Conservation (phyloP, 2,113 vertebrate species). For the Platycercus adscitus region DNA sequence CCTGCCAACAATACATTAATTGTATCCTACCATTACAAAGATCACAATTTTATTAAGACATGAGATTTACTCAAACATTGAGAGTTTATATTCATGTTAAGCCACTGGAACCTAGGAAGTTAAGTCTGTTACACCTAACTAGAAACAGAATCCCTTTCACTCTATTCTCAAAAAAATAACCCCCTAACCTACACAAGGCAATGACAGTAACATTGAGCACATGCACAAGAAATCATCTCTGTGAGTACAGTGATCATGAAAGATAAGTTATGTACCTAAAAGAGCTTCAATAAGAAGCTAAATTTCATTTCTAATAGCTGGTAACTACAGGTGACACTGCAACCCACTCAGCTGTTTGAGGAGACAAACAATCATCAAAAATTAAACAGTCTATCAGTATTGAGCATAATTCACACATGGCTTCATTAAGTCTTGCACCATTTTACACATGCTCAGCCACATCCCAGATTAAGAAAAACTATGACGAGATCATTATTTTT, state of each 20-base stretch:
- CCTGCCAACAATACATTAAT: not conserved
- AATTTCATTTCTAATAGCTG: not conserved
- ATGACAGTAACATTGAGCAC: not conserved
- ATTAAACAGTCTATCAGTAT: not conserved
- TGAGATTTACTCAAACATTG: not conserved
- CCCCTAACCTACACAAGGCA: not conserved
- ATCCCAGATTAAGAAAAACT: not conserved
- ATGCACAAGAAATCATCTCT: not conserved
- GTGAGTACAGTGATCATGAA: not conserved
- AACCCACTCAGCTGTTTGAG: not conserved
- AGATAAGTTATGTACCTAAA: not conserved
- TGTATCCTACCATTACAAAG: not conserved
- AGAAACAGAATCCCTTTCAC: not conserved
- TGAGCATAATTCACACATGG: not conserved
- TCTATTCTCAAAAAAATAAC: not conserved
- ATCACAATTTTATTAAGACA: not conserved
- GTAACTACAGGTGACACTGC: not conserved
- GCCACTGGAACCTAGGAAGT: not conserved
- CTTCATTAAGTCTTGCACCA: not conserved
- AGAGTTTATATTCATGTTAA: not conserved
- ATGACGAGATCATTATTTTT: not conserved
- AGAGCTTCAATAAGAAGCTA: not conserved
- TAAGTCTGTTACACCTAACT: not conserved
- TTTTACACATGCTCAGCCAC: not conserved
- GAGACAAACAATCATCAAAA: conserved; percentile 10